Conservation (phyloP, 2,888 invertebrate genomes). For the Peribatodes rhomboidaria region DNA sequence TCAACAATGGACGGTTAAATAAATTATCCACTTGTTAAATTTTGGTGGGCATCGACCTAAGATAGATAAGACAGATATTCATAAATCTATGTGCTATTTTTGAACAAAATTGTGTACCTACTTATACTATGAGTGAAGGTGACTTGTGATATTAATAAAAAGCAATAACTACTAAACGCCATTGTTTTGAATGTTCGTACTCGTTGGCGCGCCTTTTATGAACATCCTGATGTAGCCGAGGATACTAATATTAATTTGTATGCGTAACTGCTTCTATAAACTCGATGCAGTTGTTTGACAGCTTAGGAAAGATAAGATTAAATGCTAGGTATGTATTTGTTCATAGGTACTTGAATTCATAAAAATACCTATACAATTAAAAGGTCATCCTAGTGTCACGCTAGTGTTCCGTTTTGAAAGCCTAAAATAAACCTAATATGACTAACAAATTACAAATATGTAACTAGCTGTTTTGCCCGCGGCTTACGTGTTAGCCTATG, state of each 20-base stretch:
- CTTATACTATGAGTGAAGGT: background rate
- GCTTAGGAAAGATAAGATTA: background rate
- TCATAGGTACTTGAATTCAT: no score
- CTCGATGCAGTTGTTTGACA: background rate
- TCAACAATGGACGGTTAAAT: no score
- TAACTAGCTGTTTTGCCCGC: no score
- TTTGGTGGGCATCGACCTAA: no score
- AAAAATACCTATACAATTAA: no score
- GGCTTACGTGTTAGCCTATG: no score
- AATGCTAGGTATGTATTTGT: background rate
- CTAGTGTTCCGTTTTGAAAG: no score
- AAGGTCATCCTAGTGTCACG: no score
- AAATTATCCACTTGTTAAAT: no score
- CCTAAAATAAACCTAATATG: no score
- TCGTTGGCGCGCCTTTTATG: background rate
- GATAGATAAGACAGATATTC: no score
- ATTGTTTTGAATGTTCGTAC: slow-evolving; percentile 8
- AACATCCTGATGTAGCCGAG: background rate
- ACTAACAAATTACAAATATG: no score
- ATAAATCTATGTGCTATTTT: background rate
- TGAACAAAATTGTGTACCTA: slow-evolving; percentile 5
- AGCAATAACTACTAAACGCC: background rate
- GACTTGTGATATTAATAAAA: slow-evolving; percentile 13
- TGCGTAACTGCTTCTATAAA: background rate
- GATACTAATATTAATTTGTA: background rate